These are phyloP conservation scores for Ectropis grisescens DNA, from an alignment of 1,140 invertebrate genomes.

Conservation along the genomic window DNA sequence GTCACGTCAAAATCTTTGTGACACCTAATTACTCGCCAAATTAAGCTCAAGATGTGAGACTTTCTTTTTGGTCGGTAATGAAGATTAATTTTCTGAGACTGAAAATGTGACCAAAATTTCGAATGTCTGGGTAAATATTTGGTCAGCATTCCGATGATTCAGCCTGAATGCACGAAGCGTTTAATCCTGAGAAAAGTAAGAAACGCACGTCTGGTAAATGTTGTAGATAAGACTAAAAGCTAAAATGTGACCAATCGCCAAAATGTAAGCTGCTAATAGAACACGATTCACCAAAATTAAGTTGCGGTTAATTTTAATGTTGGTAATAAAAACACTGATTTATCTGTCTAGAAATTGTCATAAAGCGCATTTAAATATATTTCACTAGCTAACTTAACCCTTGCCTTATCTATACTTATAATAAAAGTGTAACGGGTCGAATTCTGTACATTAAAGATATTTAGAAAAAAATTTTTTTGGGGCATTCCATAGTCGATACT, in stretches of 20 bases:
- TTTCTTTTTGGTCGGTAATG: conserved; percentile 8
- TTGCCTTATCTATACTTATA: neutral
- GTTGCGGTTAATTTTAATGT: too few relatives aligned
- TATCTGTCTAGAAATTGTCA: neutral
- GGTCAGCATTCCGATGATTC: neutral
- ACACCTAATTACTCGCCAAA: conserved; percentile 30
- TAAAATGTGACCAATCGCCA: neutral
- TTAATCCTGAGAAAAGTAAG: too few relatives aligned
- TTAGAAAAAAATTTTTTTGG: too few relatives aligned
- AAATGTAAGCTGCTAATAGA: too few relatives aligned
- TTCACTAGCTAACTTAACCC: neutral
- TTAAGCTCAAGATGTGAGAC: conserved; percentile 19
- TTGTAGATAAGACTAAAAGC: neutral
- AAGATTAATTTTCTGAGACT: neutral
- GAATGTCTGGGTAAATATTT: too few relatives aligned
- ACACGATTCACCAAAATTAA: too few relatives aligned
- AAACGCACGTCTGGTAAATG: neutral
- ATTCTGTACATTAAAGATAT: too few relatives aligned
- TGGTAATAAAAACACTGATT: too few relatives aligned
- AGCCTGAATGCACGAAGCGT: neutral
- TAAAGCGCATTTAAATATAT: neutral
- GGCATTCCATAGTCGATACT: too few relatives aligned
- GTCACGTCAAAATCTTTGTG: conserved; percentile 15
- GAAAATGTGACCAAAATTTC: neutral
- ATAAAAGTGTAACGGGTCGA: too few relatives aligned